Base-by-base conservation (phyloP, 2,113 vertebrate species). In the Pristiophorus japonicus region DNA sequence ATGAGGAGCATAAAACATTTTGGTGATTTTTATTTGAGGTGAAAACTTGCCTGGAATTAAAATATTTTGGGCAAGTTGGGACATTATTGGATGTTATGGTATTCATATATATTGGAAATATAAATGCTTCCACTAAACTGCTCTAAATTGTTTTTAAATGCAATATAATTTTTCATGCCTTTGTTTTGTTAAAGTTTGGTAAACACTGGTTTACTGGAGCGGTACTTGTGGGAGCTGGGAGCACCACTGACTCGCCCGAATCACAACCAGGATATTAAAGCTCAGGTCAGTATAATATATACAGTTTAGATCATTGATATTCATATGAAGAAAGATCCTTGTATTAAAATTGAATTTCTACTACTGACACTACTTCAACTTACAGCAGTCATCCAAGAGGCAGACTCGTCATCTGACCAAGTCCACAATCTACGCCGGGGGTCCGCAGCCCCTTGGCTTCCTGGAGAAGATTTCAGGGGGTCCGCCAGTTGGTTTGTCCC, bases 181-280 rank as follows among this genome's bases (percentile, higher is more conserved):
- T 42, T 75, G 78, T 45, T 2, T 95, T 96, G 92, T 95, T 95
- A 96, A 97, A 99, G 99, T 95, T 96, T 99, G 84, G 96, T 98
- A 88, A 98, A 98, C 96, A 96, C 97, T 1, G 88, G 96, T 47
- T 96, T 97, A 78, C 45, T 99, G 30, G 98, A 98, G 96, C 97
- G 96, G 91, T 98, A 95, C 88, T 88, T 99, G 94, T 96, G 96
- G 96, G 98, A 99, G 95, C 96, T 99, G 95, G 98, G 96, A 96
- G 96, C 96, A 47, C 97, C 97, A 0, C 96, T 97, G 96, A 95
- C 97, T 67, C 96, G 96, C 42, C 97, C 97, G 2, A 97, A 96
- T 96, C 97, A 97, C 30, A 96, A 24, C 62, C 98, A 98, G 96
- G 97, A 98, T 88, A 96, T 97, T 66, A 98, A 98, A 97, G 97